Evolutionary conservation across 2,797 vertebrate genomes (phyloP).

Genomic region (Falco cherrug): DNA sequence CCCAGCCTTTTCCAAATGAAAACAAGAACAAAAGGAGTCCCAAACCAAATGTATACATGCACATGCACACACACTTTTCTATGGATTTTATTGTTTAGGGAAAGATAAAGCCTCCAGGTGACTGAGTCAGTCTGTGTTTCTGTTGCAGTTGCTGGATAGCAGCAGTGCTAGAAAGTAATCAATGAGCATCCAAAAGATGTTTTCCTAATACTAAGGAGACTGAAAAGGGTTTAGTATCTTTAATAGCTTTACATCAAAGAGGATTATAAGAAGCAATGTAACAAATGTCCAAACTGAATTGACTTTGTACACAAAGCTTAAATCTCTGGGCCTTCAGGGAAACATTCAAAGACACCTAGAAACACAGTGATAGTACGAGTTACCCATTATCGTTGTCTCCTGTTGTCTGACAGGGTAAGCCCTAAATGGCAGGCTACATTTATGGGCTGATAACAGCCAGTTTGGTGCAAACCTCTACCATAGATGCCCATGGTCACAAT

Average conservation of each 20-base stretch:
- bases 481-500: background rate
- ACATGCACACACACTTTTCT: background rate
- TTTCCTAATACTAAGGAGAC: conserved; percentile 45
- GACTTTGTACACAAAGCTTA: conserved; percentile 15
- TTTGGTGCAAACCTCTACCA: background rate
- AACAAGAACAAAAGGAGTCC: background rate
- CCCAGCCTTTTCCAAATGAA: background rate
- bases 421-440: background rate
- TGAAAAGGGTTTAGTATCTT: conserved; percentile 34
- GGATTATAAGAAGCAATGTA: conserved; percentile 28
- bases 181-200: background rate
- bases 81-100: background rate
- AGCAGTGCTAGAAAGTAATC: background rate
- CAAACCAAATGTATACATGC: fast-evolving
- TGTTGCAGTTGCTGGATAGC: background rate
- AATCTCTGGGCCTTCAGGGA: background rate
- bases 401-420: background rate
- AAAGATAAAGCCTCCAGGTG: background rate
- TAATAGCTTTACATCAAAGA: conserved; percentile 51
- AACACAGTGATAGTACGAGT: background rate
- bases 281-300: conserved; percentile 27
- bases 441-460: background rate
- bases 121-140: background rate
- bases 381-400: background rate
- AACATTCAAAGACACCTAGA: background rate